Percentiles rank a stretch among this genome's conserved stretches.
phyloP scores from a whole-genome alignment of 2,888 invertebrate species.

The Zele albiditarsus region DNA sequence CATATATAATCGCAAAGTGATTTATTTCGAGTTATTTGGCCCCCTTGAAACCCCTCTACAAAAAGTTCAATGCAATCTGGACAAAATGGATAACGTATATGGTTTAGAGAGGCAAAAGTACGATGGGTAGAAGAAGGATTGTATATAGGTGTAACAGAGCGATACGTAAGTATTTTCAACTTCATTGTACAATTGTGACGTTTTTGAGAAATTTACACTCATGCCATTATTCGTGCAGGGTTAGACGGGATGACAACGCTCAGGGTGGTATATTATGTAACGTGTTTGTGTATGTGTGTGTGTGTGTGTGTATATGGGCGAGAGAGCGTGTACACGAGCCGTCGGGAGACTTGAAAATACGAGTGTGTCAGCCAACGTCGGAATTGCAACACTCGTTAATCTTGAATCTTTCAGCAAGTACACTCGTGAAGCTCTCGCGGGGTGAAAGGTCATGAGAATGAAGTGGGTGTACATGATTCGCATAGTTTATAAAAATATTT shows the following conservation, averaged over 20 bases:
- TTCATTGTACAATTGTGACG: constrained; percentile 25
- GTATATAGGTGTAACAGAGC: constrained; percentile 31
- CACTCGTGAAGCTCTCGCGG: constrained; percentile 49
- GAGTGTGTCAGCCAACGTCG: constrained; percentile 47
- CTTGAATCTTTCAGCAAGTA: constrained; percentile 51
- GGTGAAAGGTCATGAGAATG: constrained; percentile 38
- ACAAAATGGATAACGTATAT: too few species aligned
- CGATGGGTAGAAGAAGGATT: background rate
- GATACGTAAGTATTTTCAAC: constrained; percentile 20
- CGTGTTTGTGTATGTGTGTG: background rate
- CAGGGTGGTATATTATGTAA: constrained; percentile 12
- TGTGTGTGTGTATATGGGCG: constrained; percentile 17
- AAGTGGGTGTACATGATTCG: constrained; percentile 46
- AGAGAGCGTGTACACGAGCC: background rate
- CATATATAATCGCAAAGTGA: too few species aligned
- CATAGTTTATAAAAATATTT: constrained; percentile 46
- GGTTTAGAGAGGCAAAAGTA: background rate
- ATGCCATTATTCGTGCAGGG: constrained; percentile 31
- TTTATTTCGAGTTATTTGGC: too few species aligned
- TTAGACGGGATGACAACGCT: constrained; percentile 9
- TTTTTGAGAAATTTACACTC: constrained; percentile 27
- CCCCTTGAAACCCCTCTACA: too few species aligned
- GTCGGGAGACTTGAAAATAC: constrained; percentile 40
- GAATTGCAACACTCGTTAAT: constrained; percentile 54
- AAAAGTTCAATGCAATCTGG: too few species aligned